phyloP scores from a whole-genome alignment of 1,140 invertebrate genomes.

The Drosophila grimshawi region DNA sequence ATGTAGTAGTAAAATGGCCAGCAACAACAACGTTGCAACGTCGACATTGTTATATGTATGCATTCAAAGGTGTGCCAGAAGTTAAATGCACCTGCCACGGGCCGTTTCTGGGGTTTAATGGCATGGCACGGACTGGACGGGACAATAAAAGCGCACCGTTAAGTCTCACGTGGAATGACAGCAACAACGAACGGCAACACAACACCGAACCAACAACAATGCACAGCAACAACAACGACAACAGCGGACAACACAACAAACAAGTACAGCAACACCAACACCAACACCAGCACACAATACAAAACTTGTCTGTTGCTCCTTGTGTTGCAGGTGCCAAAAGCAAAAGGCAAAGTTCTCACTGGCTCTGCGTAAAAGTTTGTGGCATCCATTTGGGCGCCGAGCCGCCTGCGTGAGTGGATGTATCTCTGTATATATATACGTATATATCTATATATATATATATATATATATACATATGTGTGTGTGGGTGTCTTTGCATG shows the following conservation, averaged over 20 bases:
- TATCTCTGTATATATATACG: background rate
- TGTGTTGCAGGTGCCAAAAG: slow-evolving; percentile 62
- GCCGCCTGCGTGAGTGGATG: background rate
- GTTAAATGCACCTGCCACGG: slow-evolving; percentile 79
- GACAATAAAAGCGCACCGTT: slow-evolving; percentile 47
- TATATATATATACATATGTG: slow-evolving; percentile 2
- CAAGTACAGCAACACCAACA: too few species aligned
- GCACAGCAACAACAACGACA: slow-evolving; percentile 9
- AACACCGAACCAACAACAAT: background rate
- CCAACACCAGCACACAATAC: background rate
- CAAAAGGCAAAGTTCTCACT: slow-evolving; percentile 44
- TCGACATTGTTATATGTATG: slow-evolving; percentile 61
- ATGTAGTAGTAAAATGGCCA: slow-evolving; percentile 41
- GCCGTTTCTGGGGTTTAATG: slow-evolving; percentile 41
- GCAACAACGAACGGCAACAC: background rate
- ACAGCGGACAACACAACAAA: slow-evolving; percentile 2
- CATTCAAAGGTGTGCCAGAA: slow-evolving; percentile 68
- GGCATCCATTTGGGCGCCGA: slow-evolving; percentile 38
- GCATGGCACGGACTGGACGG: slow-evolving; percentile 19
- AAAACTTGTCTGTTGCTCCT: slow-evolving; percentile 52
- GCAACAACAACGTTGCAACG: slow-evolving; percentile 42
- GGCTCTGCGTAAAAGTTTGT: slow-evolving; percentile 57
- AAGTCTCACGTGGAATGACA: slow-evolving; percentile 20
- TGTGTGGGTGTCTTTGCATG: background rate
- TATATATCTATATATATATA: background rate